Evolutionary conservation across 2,113 vertebrate species (phyloP).

Genomic region (Indicator maculatus): DNA sequence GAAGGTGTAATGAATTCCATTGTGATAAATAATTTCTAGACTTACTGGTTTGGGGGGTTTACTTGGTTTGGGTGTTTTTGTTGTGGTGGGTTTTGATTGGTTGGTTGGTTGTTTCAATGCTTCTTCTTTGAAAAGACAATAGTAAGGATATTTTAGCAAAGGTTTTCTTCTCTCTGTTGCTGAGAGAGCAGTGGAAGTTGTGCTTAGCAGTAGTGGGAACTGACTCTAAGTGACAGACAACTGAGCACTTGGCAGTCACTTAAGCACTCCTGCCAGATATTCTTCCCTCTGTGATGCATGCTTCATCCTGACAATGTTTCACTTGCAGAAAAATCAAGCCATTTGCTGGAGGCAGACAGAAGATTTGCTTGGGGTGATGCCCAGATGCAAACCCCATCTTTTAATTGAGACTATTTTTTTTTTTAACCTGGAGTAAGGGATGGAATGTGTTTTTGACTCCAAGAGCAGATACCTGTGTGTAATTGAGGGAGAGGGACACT

Average conservation of each 20-base stretch:
- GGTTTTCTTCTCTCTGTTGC: not conserved
- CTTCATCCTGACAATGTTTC: slow-evolving; percentile 55
- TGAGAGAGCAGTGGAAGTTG: slow-evolving; percentile 31
- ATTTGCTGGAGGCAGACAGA: slow-evolving; percentile 35
- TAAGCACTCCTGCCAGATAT: slow-evolving; percentile 28
- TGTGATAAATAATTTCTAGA: not conserved
- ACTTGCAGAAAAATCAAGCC: slow-evolving; percentile 23
- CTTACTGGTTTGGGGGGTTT: not conserved
- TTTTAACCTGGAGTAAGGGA: not conserved
- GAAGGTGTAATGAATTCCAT: not conserved
- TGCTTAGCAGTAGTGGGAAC: slow-evolving; percentile 48
- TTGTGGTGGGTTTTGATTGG: not conserved
- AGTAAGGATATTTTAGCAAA: not conserved
- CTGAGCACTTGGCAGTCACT: slow-evolving; percentile 51
- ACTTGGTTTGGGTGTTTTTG: not conserved
- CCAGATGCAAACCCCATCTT: not conserved
- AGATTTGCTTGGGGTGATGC: slow-evolving; percentile 31
- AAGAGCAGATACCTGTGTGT: not conserved
- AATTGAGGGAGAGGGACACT: not conserved
- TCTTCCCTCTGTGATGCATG: slow-evolving; percentile 49
- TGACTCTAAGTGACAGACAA: slow-evolving; percentile 45
- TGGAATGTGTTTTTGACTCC: not conserved
- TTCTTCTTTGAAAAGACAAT: not conserved
- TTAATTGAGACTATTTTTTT: slow-evolving; percentile 27
- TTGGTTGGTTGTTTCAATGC: not conserved